Conservation (phyloP, 2,888 invertebrate genomes). For the Agapostemon virescens region DNA sequence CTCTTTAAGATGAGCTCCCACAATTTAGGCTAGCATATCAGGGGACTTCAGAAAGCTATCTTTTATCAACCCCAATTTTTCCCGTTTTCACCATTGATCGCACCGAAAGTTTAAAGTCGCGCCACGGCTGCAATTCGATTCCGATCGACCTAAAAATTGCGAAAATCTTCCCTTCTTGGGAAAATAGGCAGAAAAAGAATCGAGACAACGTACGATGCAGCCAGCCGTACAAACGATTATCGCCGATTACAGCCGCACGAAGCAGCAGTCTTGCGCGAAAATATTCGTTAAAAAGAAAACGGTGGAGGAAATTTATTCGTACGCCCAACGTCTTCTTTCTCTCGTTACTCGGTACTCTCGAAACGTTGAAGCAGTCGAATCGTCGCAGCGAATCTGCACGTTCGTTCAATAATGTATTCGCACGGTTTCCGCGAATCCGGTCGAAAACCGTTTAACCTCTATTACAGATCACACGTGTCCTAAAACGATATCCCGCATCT, state of each 20-base stretch:
- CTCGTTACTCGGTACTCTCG: not conserved
- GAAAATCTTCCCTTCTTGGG: too few relatives aligned
- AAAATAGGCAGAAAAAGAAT: not conserved
- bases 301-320: not conserved
- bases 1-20: too few relatives aligned
- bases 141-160: too few relatives aligned
- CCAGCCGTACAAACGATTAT: not conserved
- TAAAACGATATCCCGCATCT: conserved; percentile 34
- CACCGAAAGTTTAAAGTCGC: too few relatives aligned
- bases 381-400: not conserved
- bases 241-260: too few relatives aligned
- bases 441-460: conserved; percentile 27
- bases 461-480: conserved; percentile 34
- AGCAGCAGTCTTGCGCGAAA: not conserved
- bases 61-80: too few relatives aligned
- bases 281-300: not conserved
- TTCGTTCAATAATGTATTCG: not conserved
- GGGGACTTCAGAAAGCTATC: too few relatives aligned
- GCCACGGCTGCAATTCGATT: too few relatives aligned
- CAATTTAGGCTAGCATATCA: too few relatives aligned
- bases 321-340: not conserved
- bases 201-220: not conserved
- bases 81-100: too few relatives aligned
- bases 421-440: conserved; percentile 5
- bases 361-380: not conserved